Conservation (phyloP, 2,888 invertebrate species). For the Scrobipalpa atriplicella region DNA sequence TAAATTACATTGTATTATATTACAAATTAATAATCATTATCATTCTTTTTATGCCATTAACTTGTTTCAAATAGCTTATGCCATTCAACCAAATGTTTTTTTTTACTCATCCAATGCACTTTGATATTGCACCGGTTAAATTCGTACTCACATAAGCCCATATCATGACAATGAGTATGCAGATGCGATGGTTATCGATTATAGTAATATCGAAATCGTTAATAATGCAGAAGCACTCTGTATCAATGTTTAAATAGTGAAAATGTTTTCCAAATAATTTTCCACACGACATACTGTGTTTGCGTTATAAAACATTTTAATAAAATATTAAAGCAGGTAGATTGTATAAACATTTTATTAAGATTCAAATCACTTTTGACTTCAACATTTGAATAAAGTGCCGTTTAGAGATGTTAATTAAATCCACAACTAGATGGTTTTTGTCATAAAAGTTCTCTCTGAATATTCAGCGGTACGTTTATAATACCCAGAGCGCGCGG, state of each 20-base stretch:
- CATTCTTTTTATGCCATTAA: no score
- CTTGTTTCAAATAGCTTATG: not conserved
- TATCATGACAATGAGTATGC: constrained; percentile 28
- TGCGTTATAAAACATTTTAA: not conserved
- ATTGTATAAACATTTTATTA: constrained; percentile 13
- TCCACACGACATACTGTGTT: not conserved
- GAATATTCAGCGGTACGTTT: constrained; percentile 51
- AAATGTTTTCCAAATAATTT: constrained; percentile 18
- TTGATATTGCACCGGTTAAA: constrained; percentile 19
- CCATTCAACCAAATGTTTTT: constrained; percentile 23
- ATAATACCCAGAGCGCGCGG: constrained; percentile 22
- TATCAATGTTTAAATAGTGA: constrained; percentile 26
- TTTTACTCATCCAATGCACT: constrained; percentile 20
- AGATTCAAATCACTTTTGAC: constrained; percentile 17
- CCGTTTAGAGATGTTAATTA: constrained; percentile 64
- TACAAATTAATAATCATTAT: no score
- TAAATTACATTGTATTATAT: no score
- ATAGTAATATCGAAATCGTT: constrained; percentile 29
- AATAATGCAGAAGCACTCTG: constrained; percentile 27
- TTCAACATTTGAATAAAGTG: constrained; percentile 28
- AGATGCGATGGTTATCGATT: constrained; percentile 28
- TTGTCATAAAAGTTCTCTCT: constrained; percentile 64
- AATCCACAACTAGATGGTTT: constrained; percentile 63
- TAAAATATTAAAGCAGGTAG: constrained; percentile 10
- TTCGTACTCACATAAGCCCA: constrained; percentile 5